Base-by-base conservation (phyloP, 1,140 invertebrate species). In the Drosophila insularis region DNA sequence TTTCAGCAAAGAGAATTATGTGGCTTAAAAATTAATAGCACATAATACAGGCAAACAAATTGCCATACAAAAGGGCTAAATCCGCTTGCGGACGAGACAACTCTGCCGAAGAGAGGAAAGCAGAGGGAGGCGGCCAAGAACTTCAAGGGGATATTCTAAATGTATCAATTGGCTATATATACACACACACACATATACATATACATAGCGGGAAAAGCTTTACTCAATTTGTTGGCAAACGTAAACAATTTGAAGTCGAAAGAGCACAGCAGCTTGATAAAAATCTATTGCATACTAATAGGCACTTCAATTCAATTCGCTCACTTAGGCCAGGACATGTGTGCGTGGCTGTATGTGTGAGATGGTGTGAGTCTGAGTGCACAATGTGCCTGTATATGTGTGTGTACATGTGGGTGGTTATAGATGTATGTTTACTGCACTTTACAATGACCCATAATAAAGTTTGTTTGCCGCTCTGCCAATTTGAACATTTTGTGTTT, bases 391-490 rank as follows among this genome's bases (percentile, higher is more conserved):
- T 27, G 10, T 59, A 56, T 43, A 21, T 35, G 10, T 59, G 60
- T 46, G 35, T 43, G 23, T 17, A 54, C 53, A 46, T 62, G 55
- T 63, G 55, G 35, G 60, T 72, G 65, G 58, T 61, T 53, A 35
- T 65, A 54, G 23, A 23, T 17, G n/a, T 27, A 19, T 27, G 21
- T 63, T 13, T 63, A 31, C 23, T 80, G 77, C 74, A 78, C 77
- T 80, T 80, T 80, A 80, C 77, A 77, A 80, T 80, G 77, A 78
- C 77, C 74, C 77, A 80, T 78, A 80, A 80, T 78, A 80, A 80
- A 80, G 74, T 80, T 80, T 80, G 77, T 80, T 76, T 79, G 76
- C 68, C 68, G 73, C 73, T 79, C 69, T 80, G 77, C 74, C 74
- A 80, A 80, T 80, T 80, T 80, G 66, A 63, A 63, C 74, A 80